These are phyloP conservation scores for Danionella dracula DNA, from an alignment of 2,797 vertebrate genomes.

Conservation along the genomic window DNA sequence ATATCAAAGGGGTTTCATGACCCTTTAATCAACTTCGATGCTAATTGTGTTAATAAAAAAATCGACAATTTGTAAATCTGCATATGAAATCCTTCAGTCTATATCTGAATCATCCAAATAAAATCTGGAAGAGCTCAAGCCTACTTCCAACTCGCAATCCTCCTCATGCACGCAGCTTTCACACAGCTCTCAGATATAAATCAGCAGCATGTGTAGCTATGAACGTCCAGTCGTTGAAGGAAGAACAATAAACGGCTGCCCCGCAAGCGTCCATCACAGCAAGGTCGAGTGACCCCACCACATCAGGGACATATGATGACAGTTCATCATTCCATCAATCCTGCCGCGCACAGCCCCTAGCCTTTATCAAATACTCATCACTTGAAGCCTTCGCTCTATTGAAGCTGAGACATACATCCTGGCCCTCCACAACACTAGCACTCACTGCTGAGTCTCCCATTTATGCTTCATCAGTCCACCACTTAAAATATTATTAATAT, in stretches of 20 bases:
- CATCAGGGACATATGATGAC: slow-evolving; percentile 8
- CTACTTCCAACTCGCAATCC: too few relatives aligned
- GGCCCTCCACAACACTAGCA: not conserved
- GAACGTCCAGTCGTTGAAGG: slow-evolving; percentile 40
- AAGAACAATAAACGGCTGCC: slow-evolving; percentile 46
- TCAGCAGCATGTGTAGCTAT: slow-evolving; percentile 57
- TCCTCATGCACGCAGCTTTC: too few relatives aligned
- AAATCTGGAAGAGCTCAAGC: too few relatives aligned
- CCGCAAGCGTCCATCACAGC: slow-evolving; percentile 52
- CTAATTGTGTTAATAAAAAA: too few relatives aligned
- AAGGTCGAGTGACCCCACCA: slow-evolving; percentile 42
- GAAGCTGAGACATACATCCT: slow-evolving; percentile 30
- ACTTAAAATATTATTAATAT: too few relatives aligned
- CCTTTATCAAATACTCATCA: slow-evolving; percentile 16
- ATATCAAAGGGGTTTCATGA: too few relatives aligned
- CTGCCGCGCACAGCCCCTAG: not conserved
- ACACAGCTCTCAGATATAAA: slow-evolving; percentile 55
- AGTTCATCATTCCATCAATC: not conserved
- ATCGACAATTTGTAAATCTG: too few relatives aligned
- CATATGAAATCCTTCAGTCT: too few relatives aligned
- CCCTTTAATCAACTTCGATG: too few relatives aligned
- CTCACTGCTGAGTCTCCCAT: slow-evolving; percentile 46
- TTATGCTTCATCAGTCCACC: slow-evolving; percentile 20
- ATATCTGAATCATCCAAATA: too few relatives aligned
- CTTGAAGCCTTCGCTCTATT: slow-evolving; percentile 30